Percentiles rank a stretch among this genome's conserved stretches.
Evolutionary conservation across 2,888 invertebrate species (phyloP).

Genomic region (Eupeodes latifasciatus): DNA sequence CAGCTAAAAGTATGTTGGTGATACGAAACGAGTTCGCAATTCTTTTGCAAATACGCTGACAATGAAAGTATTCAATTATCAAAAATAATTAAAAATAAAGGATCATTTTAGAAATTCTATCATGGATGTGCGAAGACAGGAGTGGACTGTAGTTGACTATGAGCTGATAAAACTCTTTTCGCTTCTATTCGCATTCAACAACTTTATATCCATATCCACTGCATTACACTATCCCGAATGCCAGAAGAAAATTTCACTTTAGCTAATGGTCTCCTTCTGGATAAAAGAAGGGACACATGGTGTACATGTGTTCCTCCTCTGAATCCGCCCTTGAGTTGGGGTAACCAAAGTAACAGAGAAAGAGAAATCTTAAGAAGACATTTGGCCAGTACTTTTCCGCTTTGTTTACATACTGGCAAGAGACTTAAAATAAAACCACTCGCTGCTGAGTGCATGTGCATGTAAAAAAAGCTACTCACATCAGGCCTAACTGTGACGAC

Average conservation of each 20-base stretch:
- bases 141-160: too few species aligned
- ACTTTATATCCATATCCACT: too few species aligned
- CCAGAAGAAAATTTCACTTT: neutral
- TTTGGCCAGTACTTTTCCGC: slow-evolving; percentile 42
- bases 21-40: too few species aligned
- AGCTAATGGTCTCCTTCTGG: neutral
- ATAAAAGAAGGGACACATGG: neutral
- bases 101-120: too few species aligned
- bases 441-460: slow-evolving; percentile 3
- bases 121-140: too few species aligned
- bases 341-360: slow-evolving; percentile 25
- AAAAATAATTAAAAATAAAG: too few species aligned
- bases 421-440: slow-evolving; percentile 34
- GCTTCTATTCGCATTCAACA: too few species aligned
- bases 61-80: too few species aligned
- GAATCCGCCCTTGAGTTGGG: neutral
- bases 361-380: slow-evolving; percentile 47
- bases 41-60: too few species aligned
- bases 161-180: too few species aligned
- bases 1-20: too few species aligned
- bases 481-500: slow-evolving; percentile 30
- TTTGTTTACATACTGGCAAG: slow-evolving; percentile 33
- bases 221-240: too few species aligned
- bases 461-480: slow-evolving; percentile 41
- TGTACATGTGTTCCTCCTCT: neutral